Base-by-base conservation (phyloP, 2,797 vertebrate genomes). In the Anableps anableps region DNA sequence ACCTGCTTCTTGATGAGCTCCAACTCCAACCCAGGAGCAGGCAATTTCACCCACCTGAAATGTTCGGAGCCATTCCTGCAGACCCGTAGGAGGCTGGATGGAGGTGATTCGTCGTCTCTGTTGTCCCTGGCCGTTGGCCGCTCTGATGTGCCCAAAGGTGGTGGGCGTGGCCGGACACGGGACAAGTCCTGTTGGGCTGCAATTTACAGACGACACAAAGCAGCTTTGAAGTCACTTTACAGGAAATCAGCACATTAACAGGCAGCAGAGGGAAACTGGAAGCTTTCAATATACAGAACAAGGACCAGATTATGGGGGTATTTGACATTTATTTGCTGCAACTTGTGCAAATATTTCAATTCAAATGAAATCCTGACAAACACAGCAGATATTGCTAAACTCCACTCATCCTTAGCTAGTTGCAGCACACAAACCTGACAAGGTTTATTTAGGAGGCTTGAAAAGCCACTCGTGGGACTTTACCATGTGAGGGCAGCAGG, bases 51-150 rank as follows among this genome's bases (percentile, higher is more conserved):
- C 96, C 91, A 99, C 99, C 98, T 99, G 99, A 96, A 99, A 99
- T 95, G 98, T 99, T 85, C 98, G 98, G 93, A 99, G 97, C 99
- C 99, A 99, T 93, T 99, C 99, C 87, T 99, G 98, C 84, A 99
- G 98, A 93, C 98, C 98, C 0, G 97, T 96, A 0, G 99, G 99
- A 2, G 99, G 98, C 88, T 99, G 98, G 88, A 99, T 97, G 83
- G 98, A 98, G 89, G 98, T 98, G 90, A 99, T 98, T 43, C 98
- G 96, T 72, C 98, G 97, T 74, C 99, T 96, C 74, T 99, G 98
- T 77, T 98, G 98, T 74, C 98, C 98, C 95, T 99, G 99, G 88
- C 98, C 97, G 21, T 99, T 99, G 95, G 98, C 98, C 85, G 98
- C 96, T 94, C 98, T 96, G 88, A 99, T 95, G 95, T 99, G 98